These are phyloP conservation scores for Scaptodrosophila lebanonensis DNA, from an alignment of 1,140 invertebrate genomes.

Conservation along the genomic window DNA sequence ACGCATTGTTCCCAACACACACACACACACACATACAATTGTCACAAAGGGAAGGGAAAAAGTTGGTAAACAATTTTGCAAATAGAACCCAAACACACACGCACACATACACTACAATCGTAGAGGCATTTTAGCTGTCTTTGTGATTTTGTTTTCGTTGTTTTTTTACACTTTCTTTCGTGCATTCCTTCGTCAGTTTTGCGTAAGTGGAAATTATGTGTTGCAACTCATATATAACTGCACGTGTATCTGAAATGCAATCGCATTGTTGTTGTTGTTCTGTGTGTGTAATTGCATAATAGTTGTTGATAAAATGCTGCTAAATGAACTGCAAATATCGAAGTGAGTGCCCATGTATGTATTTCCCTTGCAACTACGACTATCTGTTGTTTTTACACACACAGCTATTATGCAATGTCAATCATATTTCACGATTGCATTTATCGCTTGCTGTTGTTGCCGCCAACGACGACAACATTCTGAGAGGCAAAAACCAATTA, in stretches of 20 bases:
- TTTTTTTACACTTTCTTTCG: background rate
- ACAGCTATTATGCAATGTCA: slow-evolving; percentile 66
- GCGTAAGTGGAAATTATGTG: slow-evolving; percentile 60
- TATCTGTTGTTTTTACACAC: slow-evolving; percentile 1
- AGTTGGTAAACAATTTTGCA: slow-evolving; percentile 39
- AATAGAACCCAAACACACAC: slow-evolving; percentile 34
- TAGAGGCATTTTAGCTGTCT: too few relatives aligned
- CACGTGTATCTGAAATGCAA: slow-evolving; percentile 36
- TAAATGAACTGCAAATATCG: slow-evolving; percentile 52
- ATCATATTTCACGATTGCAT: slow-evolving; percentile 51
- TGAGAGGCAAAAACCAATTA: slow-evolving; percentile 35
- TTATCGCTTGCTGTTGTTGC: slow-evolving; percentile 38
- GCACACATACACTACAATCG: too few relatives aligned
- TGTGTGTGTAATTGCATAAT: slow-evolving; percentile 48
- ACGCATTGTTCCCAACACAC: slow-evolving; percentile 2
- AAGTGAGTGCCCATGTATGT: slow-evolving; percentile 2
- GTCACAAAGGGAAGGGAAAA: slow-evolving; percentile 22
- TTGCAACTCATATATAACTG: slow-evolving; percentile 39
- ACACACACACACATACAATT: slow-evolving; percentile 22
- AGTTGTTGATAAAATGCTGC: slow-evolving; percentile 48
- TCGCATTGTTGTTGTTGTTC: background rate
- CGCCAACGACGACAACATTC: slow-evolving; percentile 36
- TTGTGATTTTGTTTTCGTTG: slow-evolving; percentile 6
- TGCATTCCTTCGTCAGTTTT: too few relatives aligned
- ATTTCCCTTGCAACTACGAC: slow-evolving; percentile 4